phyloP scores from a whole-genome alignment of 1,140 invertebrate species.

The Drosophila lacertosa region DNA sequence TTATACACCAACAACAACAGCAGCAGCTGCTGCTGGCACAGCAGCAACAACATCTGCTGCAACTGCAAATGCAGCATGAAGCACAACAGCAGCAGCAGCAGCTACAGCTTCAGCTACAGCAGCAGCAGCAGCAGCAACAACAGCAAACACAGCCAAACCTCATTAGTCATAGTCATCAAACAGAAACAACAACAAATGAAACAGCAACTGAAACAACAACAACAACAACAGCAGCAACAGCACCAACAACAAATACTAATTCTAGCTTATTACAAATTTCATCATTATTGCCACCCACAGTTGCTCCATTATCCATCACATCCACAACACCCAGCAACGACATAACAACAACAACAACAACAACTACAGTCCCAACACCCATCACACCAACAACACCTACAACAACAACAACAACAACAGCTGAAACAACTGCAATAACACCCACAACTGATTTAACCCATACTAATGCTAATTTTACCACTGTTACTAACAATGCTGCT shows the following conservation, averaged over 20 bases:
- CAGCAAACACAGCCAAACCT: conserved; percentile 31
- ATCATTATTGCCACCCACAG: conserved; percentile 78
- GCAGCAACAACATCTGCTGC: conserved; percentile 58
- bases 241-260: conserved; percentile 64
- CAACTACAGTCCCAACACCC: conserved; percentile 50
- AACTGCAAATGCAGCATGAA: conserved; percentile 44
- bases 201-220: conserved; percentile 13
- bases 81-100: conserved; percentile 41
- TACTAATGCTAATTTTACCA: conserved; percentile 82
- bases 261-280: conserved; percentile 71
- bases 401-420: conserved; percentile 32
- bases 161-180: conserved; percentile 43
- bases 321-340: conserved; percentile 57
- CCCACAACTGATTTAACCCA: conserved; percentile 68
- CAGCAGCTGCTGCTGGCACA: conserved; percentile 56
- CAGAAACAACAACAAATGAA: conserved; percentile 4
- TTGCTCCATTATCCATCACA: conserved; percentile 66
- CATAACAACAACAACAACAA: conserved; percentile 43
- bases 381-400: conserved; percentile 36
- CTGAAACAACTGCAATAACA: conserved; percentile 44
- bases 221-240: conserved; percentile 17
- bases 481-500: conserved; percentile 79
- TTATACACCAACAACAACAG: conserved; percentile 63
- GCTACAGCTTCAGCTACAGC: conserved; percentile 47
- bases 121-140: conserved; percentile 33